phyloP scores from a whole-genome alignment of 1,140 invertebrate species.

The Maniola jurtina region DNA sequence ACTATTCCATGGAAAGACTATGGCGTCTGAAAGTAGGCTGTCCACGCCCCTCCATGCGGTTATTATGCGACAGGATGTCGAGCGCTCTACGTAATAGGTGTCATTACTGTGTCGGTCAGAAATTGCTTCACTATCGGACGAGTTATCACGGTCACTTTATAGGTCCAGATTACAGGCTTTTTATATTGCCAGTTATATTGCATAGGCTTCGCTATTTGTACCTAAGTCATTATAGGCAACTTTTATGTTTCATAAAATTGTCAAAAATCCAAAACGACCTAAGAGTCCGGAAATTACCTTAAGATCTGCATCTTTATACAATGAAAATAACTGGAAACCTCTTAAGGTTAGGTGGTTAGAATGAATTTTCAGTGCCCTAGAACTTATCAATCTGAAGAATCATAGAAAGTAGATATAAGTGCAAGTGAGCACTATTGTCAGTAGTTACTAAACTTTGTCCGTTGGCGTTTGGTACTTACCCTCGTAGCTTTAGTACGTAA shows the following conservation, averaged over 20 bases:
- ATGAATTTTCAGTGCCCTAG: too few species aligned
- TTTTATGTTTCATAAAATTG: not conserved
- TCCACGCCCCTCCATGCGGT: slow-evolving; percentile 45
- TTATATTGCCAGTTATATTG: slow-evolving; percentile 25
- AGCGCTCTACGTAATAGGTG: slow-evolving; percentile 64
- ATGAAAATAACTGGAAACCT: too few species aligned
- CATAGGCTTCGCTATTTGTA: not conserved
- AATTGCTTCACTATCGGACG: slow-evolving; percentile 74
- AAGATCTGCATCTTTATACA: too few species aligned
- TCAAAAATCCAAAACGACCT: too few species aligned
- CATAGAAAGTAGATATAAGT: too few species aligned
- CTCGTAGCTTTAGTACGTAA: too few species aligned
- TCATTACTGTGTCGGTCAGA: slow-evolving; percentile 73
- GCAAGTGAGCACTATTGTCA: too few species aligned
- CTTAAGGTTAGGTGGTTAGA: too few species aligned
- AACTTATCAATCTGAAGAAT: too few species aligned
- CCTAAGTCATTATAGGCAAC: not conserved
- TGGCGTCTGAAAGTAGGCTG: slow-evolving; percentile 53
- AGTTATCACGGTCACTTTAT: slow-evolving; percentile 70
- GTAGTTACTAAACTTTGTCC: too few species aligned
- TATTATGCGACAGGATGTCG: slow-evolving; percentile 73
- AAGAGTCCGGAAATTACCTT: too few species aligned
- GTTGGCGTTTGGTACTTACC: too few species aligned
- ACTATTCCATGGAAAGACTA: slow-evolving; percentile 23
- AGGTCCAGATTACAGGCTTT: slow-evolving; percentile 67